Percentiles rank a stretch among this genome's conserved stretches.
Evolutionary conservation across 1,140 invertebrate genomes (phyloP).

Genomic region (Sminthurides bifidus): DNA sequence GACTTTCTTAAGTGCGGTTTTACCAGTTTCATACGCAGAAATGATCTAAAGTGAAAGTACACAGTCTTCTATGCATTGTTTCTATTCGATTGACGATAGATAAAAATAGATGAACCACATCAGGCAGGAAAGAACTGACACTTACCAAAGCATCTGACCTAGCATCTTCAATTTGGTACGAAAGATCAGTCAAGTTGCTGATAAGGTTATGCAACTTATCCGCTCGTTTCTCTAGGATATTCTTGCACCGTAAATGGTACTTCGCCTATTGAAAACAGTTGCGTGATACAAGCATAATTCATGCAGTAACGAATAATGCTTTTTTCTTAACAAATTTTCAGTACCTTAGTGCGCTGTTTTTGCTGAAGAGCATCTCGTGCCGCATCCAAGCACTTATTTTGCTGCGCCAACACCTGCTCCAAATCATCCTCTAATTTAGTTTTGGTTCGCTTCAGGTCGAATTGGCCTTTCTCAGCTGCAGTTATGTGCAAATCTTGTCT

Average conservation of each 20-base stretch:
- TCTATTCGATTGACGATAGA: too few species aligned
- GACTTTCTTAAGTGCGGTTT: conserved; percentile 9
- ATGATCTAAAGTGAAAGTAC: not conserved
- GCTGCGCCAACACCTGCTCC: not conserved
- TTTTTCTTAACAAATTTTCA: not conserved
- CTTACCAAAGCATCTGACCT: conserved; percentile 20
- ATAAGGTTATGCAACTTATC: conserved; percentile 13
- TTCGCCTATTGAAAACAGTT: conserved; percentile 17
- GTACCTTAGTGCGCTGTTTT: conserved; percentile 13
- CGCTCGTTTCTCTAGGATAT: conserved; percentile 12
- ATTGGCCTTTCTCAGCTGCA: conserved; percentile 8
- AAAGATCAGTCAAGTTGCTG: conserved; percentile 16
- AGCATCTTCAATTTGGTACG: conserved; percentile 20
- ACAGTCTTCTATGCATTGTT: too few species aligned
- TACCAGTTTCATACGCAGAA: conserved; percentile 18
- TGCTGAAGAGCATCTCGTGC: conserved; percentile 2
- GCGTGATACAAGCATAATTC: not conserved
- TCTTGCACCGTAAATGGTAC: conserved; percentile 17
- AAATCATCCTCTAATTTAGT: conserved; percentile 11
- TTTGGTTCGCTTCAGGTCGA: conserved; percentile 7
- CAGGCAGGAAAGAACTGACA: not conserved
- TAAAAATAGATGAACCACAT: too few species aligned
- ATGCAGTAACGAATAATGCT: not conserved
- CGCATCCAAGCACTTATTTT: not conserved
- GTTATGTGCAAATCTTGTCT: not conserved